phyloP scores from a whole-genome alignment of 2,797 vertebrate species.

The Malacoraja senta region DNA sequence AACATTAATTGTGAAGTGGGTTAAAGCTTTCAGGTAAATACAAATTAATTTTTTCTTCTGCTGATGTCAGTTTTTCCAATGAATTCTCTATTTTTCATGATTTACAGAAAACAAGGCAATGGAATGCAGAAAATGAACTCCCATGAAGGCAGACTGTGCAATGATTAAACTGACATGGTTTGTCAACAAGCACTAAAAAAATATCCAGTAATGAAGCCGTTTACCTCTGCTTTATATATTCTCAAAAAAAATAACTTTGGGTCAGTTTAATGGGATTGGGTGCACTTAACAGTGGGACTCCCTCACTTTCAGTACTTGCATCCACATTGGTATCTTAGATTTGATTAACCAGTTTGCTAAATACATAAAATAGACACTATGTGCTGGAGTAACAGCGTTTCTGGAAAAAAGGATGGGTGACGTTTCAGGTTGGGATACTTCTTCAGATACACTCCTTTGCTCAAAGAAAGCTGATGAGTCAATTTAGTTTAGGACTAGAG shows the following conservation, averaged over 20 bases:
- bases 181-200: not conserved
- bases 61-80: not conserved
- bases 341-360: not conserved
- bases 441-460: not conserved
- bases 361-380: not conserved
- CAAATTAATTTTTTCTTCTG: not conserved
- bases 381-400: too few species aligned
- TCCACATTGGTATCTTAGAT: not conserved
- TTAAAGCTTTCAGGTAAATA: not conserved
- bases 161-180: not conserved
- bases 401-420: too few species aligned
- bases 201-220: not conserved
- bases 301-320: not conserved
- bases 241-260: not conserved
- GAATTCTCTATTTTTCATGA: not conserved
- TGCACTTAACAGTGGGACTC: too few species aligned
- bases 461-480: slow-evolving; percentile 1
- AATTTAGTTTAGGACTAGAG: not conserved
- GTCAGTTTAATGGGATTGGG: not conserved
- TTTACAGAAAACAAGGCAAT: not conserved
- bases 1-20: not conserved
- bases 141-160: not conserved
- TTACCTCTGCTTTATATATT: not conserved
- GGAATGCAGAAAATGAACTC: not conserved
- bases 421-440: too few species aligned